Evolutionary conservation across 2,797 vertebrate genomes (phyloP).

Genomic region (Rachycentron canadum): DNA sequence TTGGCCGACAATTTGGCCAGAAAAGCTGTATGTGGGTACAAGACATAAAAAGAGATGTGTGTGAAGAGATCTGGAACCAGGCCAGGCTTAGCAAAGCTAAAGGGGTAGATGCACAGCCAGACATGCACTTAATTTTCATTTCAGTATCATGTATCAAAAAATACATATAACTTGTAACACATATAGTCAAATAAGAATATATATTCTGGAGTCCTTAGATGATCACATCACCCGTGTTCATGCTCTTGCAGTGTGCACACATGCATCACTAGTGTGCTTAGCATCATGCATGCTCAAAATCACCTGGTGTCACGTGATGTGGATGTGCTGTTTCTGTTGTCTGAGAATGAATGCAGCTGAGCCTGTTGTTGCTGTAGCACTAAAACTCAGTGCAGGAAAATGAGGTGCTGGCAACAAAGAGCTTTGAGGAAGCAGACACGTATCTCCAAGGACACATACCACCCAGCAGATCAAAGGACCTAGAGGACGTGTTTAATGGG

Average conservation of each 20-base stretch:
- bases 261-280: not conserved
- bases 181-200: not conserved
- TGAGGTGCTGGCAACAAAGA: slow-evolving; percentile 78
- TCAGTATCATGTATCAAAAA: not conserved
- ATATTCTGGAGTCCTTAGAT: not conserved
- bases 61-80: not conserved
- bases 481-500: slow-evolving; percentile 83
- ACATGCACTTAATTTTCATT: not conserved
- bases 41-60: not conserved
- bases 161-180: not conserved
- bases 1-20: not conserved
- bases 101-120: not conserved
- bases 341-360: slow-evolving; percentile 56
- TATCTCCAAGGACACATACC: slow-evolving; percentile 87
- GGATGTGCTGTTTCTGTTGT: slow-evolving; percentile 46
- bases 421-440: slow-evolving; percentile 79
- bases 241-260: not conserved
- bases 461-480: slow-evolving; percentile 83
- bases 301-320: slow-evolving; percentile 57
- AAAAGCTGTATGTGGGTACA: not conserved
- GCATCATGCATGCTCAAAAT: slow-evolving; percentile 49
- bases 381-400: slow-evolving; percentile 74
- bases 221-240: slow-evolving; percentile 19
- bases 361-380: slow-evolving; percentile 60
- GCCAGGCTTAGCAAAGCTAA: not conserved